A percentile compares a stretch with the other conserved stretches of the same genome.
Conservation (phyloP, 1,140 invertebrate genomes). For the Pachyrhynchus sulphureomaculatus region DNA sequence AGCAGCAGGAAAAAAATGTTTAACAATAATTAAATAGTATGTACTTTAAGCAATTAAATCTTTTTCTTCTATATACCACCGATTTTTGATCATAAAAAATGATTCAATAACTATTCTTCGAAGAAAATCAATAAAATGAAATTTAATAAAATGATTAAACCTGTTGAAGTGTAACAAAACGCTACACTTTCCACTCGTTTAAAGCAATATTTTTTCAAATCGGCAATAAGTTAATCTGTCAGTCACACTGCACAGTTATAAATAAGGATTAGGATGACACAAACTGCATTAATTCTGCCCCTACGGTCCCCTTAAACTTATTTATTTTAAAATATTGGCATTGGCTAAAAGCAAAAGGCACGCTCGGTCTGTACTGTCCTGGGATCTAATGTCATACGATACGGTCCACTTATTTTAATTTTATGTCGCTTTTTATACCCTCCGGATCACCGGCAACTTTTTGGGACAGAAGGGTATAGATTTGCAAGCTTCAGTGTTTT, state of each 20-base stretch:
- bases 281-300: slow-evolving; percentile 17
- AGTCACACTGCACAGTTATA: slow-evolving; percentile 15
- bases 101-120: too few relatives aligned
- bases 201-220: slow-evolving; percentile 2
- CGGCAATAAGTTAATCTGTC: slow-evolving; percentile 17
- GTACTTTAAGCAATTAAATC: too few relatives aligned
- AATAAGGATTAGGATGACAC: slow-evolving; percentile 20
- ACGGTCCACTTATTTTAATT: slow-evolving; percentile 52
- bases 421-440: slow-evolving; percentile 25
- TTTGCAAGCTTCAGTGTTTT: too few relatives aligned
- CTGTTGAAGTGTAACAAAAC: slow-evolving; percentile 5
- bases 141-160: slow-evolving; percentile 6
- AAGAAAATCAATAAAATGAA: too few relatives aligned
- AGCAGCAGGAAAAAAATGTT: too few relatives aligned
- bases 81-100: too few relatives aligned
- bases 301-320: slow-evolving; percentile 49
- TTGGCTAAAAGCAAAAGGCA: slow-evolving; percentile 21
- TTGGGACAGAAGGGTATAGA: too few relatives aligned
- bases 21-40: too few relatives aligned
- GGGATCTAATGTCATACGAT: slow-evolving; percentile 37
- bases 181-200: not conserved
- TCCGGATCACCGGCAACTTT: too few relatives aligned
- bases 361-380: slow-evolving; percentile 6
- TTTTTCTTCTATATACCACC: too few relatives aligned
- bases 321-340: slow-evolving; percentile 51